Base-by-base conservation (phyloP, 1,140 invertebrate species). In the Tetramorium simillimum region DNA sequence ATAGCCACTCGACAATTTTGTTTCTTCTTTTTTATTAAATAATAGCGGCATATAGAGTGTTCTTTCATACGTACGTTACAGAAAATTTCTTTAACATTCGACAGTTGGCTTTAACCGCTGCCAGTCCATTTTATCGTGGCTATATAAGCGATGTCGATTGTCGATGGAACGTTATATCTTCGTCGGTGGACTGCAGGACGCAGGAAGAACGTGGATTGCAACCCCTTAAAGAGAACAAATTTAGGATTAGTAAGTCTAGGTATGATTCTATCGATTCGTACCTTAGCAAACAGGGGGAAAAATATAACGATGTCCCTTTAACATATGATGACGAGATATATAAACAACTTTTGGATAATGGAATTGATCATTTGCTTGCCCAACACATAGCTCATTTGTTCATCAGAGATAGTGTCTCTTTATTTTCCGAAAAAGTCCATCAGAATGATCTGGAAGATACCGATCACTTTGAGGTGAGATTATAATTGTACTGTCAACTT, bases 261-360 rank as follows among this genome's bases (percentile, higher is more conserved):
- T 99, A 99, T 94, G 99, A 99, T 95, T 99, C 99, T 1, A 99
- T 99, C 65, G 99, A 99, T 95, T 99, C 98, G 2, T 99, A 99
- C 94, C 96, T 99, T 14, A 99, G 99, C 56, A 96, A 97, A 24
- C 97, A 97, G 89, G 97, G 98, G 63, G 97, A 97, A 91, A 97
- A 97, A 91, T 99, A 98, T 95, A 99, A 99, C 93, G 99, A 99
- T 95, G 97, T 99, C 88, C 96, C 97, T 28, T 95, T 99, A 33
- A 97, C 98, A 9, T 98, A 99, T 93, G 98, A 99, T 92, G 94
- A 97, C 91, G 96, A 97, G 3, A 97, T 99, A 82, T 99, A 98
- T 93, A 95, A 97, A 53, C 96, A 98, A 88, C 96, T 99, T 37
- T 93, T 97, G 28, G 97, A 98, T 70, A 98, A 97, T 92, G 98